A percentile compares a stretch with the other conserved stretches of the same genome.
phyloP scores from a whole-genome alignment of 1,140 invertebrate genomes.

The Drosophila subpulchrella region DNA sequence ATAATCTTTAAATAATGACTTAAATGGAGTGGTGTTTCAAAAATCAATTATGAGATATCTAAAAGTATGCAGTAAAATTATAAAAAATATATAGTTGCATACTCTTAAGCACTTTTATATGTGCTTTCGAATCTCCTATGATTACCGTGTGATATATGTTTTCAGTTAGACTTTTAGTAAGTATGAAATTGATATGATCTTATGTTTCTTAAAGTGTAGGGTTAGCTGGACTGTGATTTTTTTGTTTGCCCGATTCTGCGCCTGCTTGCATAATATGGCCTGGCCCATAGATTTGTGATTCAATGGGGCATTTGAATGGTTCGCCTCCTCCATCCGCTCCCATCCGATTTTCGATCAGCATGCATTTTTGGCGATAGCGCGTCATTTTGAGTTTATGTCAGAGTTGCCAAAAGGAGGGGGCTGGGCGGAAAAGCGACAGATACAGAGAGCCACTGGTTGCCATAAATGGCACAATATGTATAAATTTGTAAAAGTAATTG shows the following conservation, averaged over 20 bases:
- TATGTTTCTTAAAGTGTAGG: background rate
- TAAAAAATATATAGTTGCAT: too few species aligned
- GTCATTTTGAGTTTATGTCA: constrained; percentile 79
- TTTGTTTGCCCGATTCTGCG: constrained; percentile 12
- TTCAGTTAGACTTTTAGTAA: background rate
- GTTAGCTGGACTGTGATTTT: constrained; percentile 35
- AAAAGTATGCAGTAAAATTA: too few species aligned
- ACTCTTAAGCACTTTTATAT: too few species aligned
- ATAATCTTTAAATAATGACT: too few species aligned
- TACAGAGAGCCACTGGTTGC: constrained; percentile 66
- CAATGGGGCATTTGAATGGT: constrained; percentile 76
- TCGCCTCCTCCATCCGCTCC: constrained; percentile 8
- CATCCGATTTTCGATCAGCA: constrained; percentile 66
- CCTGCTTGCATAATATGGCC: constrained; percentile 68
- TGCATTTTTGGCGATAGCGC: constrained; percentile 79
- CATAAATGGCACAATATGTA: constrained; percentile 83
- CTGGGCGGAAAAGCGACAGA: constrained; percentile 30
- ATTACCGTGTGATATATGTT: background rate
- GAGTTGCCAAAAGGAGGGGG: constrained; percentile 12
- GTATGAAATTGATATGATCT: background rate
- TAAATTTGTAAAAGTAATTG: constrained; percentile 85
- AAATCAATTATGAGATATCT: too few species aligned
- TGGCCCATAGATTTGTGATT: constrained; percentile 73
- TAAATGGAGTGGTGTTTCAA: too few species aligned
- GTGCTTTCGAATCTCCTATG: background rate